Evolutionary conservation across 2,888 invertebrate species (phyloP), one percentile per base, ranked within the genome.

Genomic region (Octonoba sinensis): DNA sequence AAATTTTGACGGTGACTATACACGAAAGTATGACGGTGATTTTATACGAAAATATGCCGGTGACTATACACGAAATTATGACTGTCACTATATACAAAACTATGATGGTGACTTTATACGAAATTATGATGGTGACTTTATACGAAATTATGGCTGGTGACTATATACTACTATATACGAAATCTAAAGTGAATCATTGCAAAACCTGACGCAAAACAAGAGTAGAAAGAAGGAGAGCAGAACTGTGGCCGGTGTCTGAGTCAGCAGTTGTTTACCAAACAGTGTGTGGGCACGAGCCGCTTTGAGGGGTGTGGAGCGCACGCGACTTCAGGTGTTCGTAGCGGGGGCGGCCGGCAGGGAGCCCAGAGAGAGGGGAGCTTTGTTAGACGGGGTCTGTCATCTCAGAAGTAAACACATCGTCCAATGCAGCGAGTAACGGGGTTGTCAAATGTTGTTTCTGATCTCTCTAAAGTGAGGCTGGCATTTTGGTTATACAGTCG

Each of bases 261-360:
- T 81, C 79, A 81, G 54, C 62, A 81, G 79, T 74, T 81, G 79
- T 81, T 81, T 81, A 81, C 73, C 79, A 81, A 81, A 81, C 73
- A 81, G 62, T 49, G 62, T 27, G 57, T n/a, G 60, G 60, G 62
- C 36, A 24, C 62, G 16, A 20, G n/a, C 46, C 57, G 69, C 49
- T 24, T 36, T 13, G n/a, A 46, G 44, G 27, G 62, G 47, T 51
- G 51, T 44, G 66, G 56, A 46, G 12, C 18, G 57, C 79, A 74
- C 79, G 79, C 73, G 79, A 67, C 79, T 81, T 81, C 79, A 81
- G 79, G 79, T 81, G 79, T 81, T 79, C 71, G 56, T 44, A 54
- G 79, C 79, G 79, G 79, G 79, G 79, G 79, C 54, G 78, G 78
- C 56, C 11, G 51, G 18, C n/a, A 22, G 36, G 24, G 16, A 16